Evolutionary conservation across 2,888 invertebrate species (phyloP).

Genomic region (Corythucha ciliata): DNA sequence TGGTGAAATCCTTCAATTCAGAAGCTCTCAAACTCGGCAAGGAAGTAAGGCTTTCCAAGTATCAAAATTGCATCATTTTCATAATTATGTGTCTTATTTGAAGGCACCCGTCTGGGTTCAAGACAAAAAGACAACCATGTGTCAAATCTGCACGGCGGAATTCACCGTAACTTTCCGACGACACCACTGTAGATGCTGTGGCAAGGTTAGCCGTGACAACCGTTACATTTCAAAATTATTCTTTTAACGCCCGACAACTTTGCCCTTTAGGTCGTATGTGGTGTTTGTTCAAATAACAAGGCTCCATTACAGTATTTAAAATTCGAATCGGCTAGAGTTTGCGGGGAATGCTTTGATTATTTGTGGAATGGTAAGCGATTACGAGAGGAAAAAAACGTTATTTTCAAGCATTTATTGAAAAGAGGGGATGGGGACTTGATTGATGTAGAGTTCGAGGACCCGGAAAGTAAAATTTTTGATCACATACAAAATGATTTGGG

Average conservation of each 20-base stretch:
- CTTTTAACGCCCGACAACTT: background rate
- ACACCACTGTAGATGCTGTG: slow-evolving; percentile 58
- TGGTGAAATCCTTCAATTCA: slow-evolving; percentile 25
- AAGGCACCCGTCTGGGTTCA: slow-evolving; percentile 51
- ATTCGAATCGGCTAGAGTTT: slow-evolving; percentile 45
- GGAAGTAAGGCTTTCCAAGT: slow-evolving; percentile 36
- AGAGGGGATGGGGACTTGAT: background rate
- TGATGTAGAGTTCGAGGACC: slow-evolving; percentile 35
- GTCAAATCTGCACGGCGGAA: slow-evolving; percentile 53
- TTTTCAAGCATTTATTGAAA: too few relatives aligned
- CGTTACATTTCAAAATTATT: too few relatives aligned
- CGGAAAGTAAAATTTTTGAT: slow-evolving; percentile 30
- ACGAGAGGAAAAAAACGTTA: slow-evolving; percentile 9
- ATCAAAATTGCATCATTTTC: background rate
- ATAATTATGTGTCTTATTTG: background rate
- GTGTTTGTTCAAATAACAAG: slow-evolving; percentile 49
- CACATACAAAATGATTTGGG: slow-evolving; percentile 34
- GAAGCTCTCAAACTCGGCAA: slow-evolving; percentile 39
- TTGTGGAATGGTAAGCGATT: slow-evolving; percentile 40
- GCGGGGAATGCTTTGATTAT: slow-evolving; percentile 46
- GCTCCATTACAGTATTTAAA: slow-evolving; percentile 47
- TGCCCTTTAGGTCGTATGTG: slow-evolving; percentile 50
- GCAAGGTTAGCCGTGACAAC: too few relatives aligned
- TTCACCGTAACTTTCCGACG: slow-evolving; percentile 55
- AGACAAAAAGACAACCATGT: slow-evolving; percentile 53